Conservation (phyloP, 2,113 vertebrate genomes). For the Pontoporia blainvillei region DNA sequence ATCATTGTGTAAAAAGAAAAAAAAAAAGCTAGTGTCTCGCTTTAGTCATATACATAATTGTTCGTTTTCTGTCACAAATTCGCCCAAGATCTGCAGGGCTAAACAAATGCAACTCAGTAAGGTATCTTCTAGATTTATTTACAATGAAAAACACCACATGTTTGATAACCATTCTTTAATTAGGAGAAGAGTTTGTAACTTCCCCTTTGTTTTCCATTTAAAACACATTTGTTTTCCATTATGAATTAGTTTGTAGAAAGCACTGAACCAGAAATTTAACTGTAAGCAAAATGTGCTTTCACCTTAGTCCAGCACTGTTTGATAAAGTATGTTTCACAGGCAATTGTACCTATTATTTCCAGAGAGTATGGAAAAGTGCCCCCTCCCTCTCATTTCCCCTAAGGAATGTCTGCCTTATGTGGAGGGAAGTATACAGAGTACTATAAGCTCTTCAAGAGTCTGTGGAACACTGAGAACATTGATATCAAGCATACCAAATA, state of each 20-base stretch:
- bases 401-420: neutral
- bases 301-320: conserved; percentile 20
- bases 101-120: conserved; percentile 50
- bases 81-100: conserved; percentile 42
- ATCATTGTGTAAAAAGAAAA: conserved; percentile 11
- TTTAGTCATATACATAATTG: neutral
- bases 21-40: neutral
- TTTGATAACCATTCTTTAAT: conserved; percentile 68
- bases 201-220: conserved; percentile 49
- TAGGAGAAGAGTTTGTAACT: conserved; percentile 43
- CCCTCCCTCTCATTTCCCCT: neutral
- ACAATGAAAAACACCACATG: conserved; percentile 47
- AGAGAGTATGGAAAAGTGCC: neutral
- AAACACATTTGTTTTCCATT: conserved; percentile 73
- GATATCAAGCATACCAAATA: neutral
- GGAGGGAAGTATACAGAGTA: neutral
- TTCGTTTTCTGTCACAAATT: conserved; percentile 45
- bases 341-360: conserved; percentile 39
- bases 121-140: conserved; percentile 58
- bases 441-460: neutral
- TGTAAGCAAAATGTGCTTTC: conserved; percentile 49
- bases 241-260: conserved; percentile 56
- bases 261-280: conserved; percentile 54
- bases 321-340: conserved; percentile 1
- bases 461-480: neutral